A percentile compares a stretch with the other conserved stretches of the same genome.
Evolutionary conservation across 30 jellyfish, hydroid and myxozoan species (phyloP).

Genomic region (Aurelia aurita complex sp. Pacific): DNA sequence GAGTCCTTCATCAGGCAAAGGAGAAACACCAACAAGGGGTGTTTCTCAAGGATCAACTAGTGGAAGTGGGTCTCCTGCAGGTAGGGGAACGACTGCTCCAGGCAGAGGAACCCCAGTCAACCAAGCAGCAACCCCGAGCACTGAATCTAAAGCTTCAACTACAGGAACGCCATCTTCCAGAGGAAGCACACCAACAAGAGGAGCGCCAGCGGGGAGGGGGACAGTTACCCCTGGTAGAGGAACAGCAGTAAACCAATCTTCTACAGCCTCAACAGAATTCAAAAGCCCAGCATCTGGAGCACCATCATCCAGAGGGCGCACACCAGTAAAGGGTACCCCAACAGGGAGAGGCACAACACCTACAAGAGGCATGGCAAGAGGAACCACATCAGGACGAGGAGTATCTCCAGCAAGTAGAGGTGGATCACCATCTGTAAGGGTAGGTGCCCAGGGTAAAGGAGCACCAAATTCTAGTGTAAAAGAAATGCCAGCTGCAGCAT

Average conservation of each 20-base stretch:
- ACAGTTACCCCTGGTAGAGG: conserved; percentile 23
- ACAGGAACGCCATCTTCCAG: background rate
- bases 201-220: conserved; percentile 19
- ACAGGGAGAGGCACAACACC: conserved; percentile 45
- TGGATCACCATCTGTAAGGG: background rate
- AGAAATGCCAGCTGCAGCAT: no score
- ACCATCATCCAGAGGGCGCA: conserved; percentile 26
- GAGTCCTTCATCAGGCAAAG: conserved; percentile 2
- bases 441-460: no score
- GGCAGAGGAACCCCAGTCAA: background rate
- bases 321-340: conserved; percentile 42
- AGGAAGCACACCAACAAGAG: conserved; percentile 5
- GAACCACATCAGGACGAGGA: conserved; percentile 48
- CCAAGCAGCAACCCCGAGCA: background rate
- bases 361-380: conserved; percentile 30
- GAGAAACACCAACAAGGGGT: conserved; percentile 1
- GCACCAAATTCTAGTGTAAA: no score
- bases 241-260: background rate
- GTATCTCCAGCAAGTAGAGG: conserved; percentile 26
- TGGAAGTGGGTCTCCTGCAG: conserved; percentile 12
- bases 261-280: background rate
- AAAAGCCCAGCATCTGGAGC: conserved; percentile 28
- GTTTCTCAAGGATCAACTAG: background rate
- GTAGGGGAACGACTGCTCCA: conserved; percentile 18
- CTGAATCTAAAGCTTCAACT: background rate